These are phyloP conservation scores for Plectrocnemia conspersa DNA, from an alignment of 1,140 invertebrate species.

Conservation along the genomic window DNA sequence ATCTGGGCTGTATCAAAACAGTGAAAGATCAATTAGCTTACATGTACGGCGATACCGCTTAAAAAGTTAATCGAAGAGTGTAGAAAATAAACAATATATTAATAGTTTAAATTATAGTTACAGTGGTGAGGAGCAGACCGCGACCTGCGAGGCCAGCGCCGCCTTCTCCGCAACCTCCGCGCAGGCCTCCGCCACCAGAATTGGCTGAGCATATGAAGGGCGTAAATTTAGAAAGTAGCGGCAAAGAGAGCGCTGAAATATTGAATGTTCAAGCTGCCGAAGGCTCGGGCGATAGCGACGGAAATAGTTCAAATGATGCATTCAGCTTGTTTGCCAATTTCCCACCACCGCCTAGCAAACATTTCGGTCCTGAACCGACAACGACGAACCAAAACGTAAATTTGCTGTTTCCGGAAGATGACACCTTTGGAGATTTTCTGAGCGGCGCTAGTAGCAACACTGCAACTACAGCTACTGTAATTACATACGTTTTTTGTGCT, in stretches of 20 bases:
- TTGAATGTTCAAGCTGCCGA: conserved; percentile 15
- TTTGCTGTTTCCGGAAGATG: conserved; percentile 38
- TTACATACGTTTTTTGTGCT: no score
- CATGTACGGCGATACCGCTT: no score
- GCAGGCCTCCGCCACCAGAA: conserved; percentile 32
- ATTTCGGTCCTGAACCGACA: conserved; percentile 1
- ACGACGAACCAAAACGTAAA: conserved; percentile 18
- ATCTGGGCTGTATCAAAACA: no score
- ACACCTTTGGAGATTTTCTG: conserved; percentile 48
- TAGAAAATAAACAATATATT: no score
- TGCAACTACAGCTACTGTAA: no score
- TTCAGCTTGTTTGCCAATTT: conserved; percentile 46
- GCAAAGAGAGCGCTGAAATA: conserved; percentile 24
- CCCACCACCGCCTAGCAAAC: conserved; percentile 29
- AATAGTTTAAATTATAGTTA: conserved; percentile 17
- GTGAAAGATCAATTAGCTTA: no score
- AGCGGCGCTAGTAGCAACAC: conserved; percentile 34
- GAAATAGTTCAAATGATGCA: conserved; percentile 35
- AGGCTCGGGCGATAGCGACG: background rate
- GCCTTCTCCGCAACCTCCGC: conserved; percentile 39
- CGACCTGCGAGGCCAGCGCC: conserved; percentile 41
- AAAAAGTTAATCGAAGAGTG: no score
- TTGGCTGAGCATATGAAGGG: conserved; percentile 28
- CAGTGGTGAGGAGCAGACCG: conserved; percentile 37
- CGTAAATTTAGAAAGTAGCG: conserved; percentile 37